phyloP scores from a whole-genome alignment of 2,113 vertebrate species.

The Hypanus sabinus region DNA sequence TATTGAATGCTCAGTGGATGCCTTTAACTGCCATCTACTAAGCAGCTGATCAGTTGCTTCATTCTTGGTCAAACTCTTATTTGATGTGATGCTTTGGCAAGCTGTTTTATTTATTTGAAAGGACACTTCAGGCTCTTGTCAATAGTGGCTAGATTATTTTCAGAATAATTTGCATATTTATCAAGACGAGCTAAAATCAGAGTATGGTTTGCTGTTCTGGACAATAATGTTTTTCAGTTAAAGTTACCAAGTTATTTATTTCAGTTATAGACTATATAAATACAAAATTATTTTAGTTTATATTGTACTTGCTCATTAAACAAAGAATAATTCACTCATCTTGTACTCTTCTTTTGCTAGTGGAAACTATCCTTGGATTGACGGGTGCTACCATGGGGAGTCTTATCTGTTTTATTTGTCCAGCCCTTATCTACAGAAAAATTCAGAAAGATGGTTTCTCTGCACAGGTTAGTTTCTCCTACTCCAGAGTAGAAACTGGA shows the following conservation, averaged over 20 bases:
- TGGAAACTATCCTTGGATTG: constrained; percentile 91
- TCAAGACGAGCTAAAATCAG: not conserved
- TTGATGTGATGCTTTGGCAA: not conserved
- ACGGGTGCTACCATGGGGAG: constrained; percentile 97
- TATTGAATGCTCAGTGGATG: not conserved
- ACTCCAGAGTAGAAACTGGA: not conserved
- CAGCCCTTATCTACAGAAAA: constrained; percentile 88
- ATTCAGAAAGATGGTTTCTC: constrained; percentile 77
- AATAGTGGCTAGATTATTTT: not conserved
- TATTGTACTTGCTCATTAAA: not conserved
- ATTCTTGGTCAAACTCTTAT: not conserved
- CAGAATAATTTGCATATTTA: not conserved
- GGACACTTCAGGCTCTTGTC: not conserved
- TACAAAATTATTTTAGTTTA: not conserved
- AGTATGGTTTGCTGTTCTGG: not conserved
- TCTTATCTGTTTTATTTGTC: constrained; percentile 96
- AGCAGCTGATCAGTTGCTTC: not conserved
- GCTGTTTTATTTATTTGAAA: not conserved
- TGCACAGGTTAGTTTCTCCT: constrained; percentile 68
- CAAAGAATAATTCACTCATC: not conserved
- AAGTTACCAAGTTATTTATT: not conserved
- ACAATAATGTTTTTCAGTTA: not conserved
- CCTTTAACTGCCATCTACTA: not conserved
- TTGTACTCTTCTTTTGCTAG: constrained; percentile 50
- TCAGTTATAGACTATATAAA: not conserved